A percentile compares a stretch with the other conserved stretches of the same genome.
Evolutionary conservation across 1,140 invertebrate genomes (phyloP).

Genomic region (Trissolcus basalis): DNA sequence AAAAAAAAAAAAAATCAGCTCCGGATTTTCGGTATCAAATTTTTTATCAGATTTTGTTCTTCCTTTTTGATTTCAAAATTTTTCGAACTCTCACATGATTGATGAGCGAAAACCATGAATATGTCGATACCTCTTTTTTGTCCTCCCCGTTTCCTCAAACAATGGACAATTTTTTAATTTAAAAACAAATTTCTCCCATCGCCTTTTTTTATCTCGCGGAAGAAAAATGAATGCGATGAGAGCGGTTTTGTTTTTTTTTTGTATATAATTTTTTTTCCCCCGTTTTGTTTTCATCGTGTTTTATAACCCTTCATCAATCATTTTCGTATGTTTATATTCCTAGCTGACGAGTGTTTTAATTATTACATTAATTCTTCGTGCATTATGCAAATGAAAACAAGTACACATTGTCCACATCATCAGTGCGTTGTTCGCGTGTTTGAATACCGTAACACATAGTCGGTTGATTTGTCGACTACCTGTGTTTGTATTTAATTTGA

Average conservation of each 20-base stretch:
- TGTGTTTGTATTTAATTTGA: slow-evolving; percentile 5
- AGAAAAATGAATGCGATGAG: too few relatives aligned
- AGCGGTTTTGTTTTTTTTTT: too few relatives aligned
- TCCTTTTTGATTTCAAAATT: background rate
- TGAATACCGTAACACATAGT: background rate
- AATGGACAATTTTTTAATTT: too few relatives aligned
- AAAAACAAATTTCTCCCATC: too few relatives aligned
- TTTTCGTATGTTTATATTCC: background rate
- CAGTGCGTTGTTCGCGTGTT: background rate
- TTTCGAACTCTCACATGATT: background rate
- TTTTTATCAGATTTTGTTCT: background rate
- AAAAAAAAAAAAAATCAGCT: too few relatives aligned
- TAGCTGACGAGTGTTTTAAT: background rate
- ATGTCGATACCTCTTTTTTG: too few relatives aligned
- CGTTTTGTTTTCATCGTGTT: too few relatives aligned
- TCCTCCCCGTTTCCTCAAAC: too few relatives aligned
- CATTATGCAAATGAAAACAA: background rate
- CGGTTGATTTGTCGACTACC: slow-evolving; percentile 7
- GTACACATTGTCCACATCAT: background rate
- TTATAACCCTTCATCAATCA: too few relatives aligned
- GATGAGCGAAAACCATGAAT: too few relatives aligned
- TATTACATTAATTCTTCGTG: background rate
- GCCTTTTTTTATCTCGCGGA: too few relatives aligned
- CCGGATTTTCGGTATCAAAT: background rate
- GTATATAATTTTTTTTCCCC: too few relatives aligned